Conservation (phyloP, 2,888 invertebrate genomes). For the Itoplectis maculator region DNA sequence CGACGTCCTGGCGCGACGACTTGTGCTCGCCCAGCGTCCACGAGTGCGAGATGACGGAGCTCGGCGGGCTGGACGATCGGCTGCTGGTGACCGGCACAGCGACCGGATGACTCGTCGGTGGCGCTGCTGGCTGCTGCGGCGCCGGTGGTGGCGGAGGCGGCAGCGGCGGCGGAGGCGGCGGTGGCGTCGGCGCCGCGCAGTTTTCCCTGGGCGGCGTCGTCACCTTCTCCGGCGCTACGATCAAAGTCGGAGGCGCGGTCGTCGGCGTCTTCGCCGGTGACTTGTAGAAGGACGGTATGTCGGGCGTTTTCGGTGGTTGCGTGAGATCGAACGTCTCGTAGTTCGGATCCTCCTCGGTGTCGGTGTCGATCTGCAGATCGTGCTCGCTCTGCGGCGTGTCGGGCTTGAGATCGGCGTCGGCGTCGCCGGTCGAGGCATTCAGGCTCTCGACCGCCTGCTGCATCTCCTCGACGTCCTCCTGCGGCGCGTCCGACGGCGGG, state of each 20-base stretch:
- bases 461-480: slow-evolving; percentile 93
- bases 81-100: too few species aligned
- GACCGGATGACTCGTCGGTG: too few species aligned
- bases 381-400: slow-evolving; percentile 94
- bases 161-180: too few species aligned
- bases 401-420: slow-evolving; percentile 87
- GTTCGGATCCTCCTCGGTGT: slow-evolving; percentile 90
- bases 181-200: slow-evolving; percentile 64
- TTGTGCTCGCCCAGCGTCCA: slow-evolving; percentile 86
- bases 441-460: slow-evolving; percentile 93
- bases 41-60: slow-evolving; percentile 86
- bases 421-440: slow-evolving; percentile 86
- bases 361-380: slow-evolving; percentile 94
- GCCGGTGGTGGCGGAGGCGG: too few species aligned
- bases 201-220: slow-evolving; percentile 70
- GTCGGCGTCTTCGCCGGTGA: slow-evolving; percentile 82
- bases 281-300: slow-evolving; percentile 86
- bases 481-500: slow-evolving; percentile 86
- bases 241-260: slow-evolving; percentile 73
- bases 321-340: slow-evolving; percentile 86
- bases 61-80: slow-evolving; percentile 81
- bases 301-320: slow-evolving; percentile 86
- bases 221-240: slow-evolving; percentile 62
- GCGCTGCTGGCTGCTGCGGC: too few species aligned
- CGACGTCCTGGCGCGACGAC: slow-evolving; percentile 76